Percentiles rank a stretch among this genome's conserved stretches.
Conservation (phyloP, 2,797 vertebrate genomes). For the Neostethus bicornis region DNA sequence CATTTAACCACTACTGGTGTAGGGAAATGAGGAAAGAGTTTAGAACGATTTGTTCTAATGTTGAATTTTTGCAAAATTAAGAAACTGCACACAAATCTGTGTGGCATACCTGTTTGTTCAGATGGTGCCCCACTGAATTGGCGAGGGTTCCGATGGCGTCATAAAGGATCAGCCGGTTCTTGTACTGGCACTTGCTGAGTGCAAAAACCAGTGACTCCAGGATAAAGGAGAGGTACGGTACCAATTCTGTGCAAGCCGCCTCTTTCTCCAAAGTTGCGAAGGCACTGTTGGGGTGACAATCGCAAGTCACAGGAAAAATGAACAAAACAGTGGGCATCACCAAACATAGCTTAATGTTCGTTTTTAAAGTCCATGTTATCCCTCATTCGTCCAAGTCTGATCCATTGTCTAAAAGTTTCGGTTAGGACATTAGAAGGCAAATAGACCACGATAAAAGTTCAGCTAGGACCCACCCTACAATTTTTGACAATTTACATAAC, state of each 20-base stretch:
- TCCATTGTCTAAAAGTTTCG: too few species aligned
- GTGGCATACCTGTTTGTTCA: slow-evolving; percentile 89
- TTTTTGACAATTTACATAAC: too few species aligned
- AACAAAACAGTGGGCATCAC: too few species aligned
- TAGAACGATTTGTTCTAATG: neutral
- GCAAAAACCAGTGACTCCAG: slow-evolving; percentile 95
- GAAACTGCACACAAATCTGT: slow-evolving; percentile 3
- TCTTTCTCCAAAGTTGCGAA: slow-evolving; percentile 94
- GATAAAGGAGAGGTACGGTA: slow-evolving; percentile 94
- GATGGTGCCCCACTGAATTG: slow-evolving; percentile 94
- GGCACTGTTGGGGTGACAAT: slow-evolving; percentile 78
- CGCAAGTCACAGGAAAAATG: neutral
- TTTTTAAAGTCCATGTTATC: too few species aligned
- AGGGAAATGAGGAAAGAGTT: slow-evolving; percentile 15
- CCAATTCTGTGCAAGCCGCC: slow-evolving; percentile 95
- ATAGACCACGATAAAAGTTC: too few species aligned
- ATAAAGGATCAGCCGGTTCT: slow-evolving; percentile 95
- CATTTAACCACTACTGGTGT: neutral
- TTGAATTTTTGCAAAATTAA: neutral
- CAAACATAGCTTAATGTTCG: too few species aligned
- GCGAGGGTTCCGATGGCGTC: slow-evolving; percentile 94
- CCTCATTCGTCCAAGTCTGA: too few species aligned
- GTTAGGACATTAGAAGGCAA: too few species aligned
- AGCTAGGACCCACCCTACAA: too few species aligned
- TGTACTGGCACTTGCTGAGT: slow-evolving; percentile 97